These are phyloP conservation scores for Proteles cristata DNA, from an alignment of 2,113 vertebrate genomes.

Conservation along the genomic window DNA sequence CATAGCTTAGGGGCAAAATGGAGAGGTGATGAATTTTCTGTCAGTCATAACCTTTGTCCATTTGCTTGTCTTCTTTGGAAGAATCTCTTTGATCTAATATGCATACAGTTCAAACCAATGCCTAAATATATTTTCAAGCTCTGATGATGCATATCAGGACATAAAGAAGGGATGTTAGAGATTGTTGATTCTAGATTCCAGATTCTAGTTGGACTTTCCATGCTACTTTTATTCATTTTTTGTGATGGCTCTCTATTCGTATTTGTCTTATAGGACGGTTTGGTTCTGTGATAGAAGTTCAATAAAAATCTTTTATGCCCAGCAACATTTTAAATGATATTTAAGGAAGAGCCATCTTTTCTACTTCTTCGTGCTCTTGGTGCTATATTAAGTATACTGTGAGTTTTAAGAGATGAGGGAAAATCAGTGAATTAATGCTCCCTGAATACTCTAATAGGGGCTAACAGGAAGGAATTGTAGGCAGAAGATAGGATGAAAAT, in stretches of 20 bases:
- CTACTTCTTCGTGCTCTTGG: not conserved
- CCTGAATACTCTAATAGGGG: not conserved
- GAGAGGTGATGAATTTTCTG: conserved; percentile 19
- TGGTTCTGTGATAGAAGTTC: not conserved
- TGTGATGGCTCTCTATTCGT: not conserved
- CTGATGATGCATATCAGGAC: not conserved
- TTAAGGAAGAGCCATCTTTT: not conserved
- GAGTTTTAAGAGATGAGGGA: not conserved
- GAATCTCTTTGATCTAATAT: not conserved
- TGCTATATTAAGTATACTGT: not conserved
- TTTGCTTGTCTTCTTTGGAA: not conserved
- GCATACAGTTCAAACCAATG: not conserved
- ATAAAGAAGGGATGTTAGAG: not conserved
- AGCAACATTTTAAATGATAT: not conserved
- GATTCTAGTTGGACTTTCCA: not conserved
- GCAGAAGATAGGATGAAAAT: not conserved
- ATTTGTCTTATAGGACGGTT: not conserved
- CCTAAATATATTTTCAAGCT: not conserved
- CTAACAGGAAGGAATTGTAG: not conserved
- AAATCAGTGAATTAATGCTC: not conserved
- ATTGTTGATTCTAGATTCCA: conserved; percentile 9
- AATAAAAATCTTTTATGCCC: not conserved
- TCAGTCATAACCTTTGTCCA: not conserved
- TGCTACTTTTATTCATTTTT: not conserved
- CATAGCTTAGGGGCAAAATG: not conserved